Conservation (phyloP, 2,797 vertebrate genomes). For the Esox lucius region DNA sequence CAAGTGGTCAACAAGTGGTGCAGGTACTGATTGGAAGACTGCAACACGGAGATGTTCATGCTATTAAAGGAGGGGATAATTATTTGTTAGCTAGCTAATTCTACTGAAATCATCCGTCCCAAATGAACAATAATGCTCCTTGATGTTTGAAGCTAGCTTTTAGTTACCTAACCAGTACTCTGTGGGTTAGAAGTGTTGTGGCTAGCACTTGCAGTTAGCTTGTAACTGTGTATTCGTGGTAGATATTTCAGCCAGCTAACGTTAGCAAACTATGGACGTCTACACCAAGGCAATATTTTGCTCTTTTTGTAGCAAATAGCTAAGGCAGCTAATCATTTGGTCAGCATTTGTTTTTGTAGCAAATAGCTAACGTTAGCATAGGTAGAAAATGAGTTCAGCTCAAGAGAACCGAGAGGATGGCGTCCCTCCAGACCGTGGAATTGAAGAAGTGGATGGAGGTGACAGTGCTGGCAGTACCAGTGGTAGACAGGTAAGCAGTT, state of each 20-base stretch:
- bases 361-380: slow-evolving; percentile 3
- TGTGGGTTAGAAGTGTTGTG: not conserved
- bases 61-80: not conserved
- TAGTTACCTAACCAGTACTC: not conserved
- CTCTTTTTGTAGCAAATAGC: not conserved
- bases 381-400: slow-evolving; percentile 41
- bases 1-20: not conserved
- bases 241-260: slow-evolving; percentile 1
- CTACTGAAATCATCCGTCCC: not conserved
- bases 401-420: slow-evolving; percentile 48
- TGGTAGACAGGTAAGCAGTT: slow-evolving; percentile 61
- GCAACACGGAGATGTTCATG: not conserved
- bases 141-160: not conserved
- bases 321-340: not conserved
- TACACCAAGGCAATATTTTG: not conserved
- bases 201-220: not conserved
- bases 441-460: slow-evolving; percentile 55
- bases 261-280: not conserved
- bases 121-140: not conserved
- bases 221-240: not conserved
- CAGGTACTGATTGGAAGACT: not conserved
- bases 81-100: not conserved
- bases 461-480: slow-evolving; percentile 58
- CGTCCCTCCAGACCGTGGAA: slow-evolving; percentile 47
- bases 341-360: not conserved